A percentile compares a stretch with the other conserved stretches of the same genome.
phyloP scores from a whole-genome alignment of 2,797 vertebrate species.

The Limnodromus scolopaceus region DNA sequence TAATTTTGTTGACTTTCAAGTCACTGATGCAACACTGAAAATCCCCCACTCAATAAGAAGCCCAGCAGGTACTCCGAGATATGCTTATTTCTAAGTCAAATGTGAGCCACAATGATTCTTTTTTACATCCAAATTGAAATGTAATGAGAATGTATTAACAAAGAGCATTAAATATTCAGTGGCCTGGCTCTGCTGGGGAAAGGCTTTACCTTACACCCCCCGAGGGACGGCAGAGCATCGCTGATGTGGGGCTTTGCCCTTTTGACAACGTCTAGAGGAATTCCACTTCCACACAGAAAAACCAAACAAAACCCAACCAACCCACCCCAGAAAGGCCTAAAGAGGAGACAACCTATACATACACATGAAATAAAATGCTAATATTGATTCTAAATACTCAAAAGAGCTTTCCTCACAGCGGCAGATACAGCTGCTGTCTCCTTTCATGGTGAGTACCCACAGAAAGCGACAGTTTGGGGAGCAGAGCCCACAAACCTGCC shows the following conservation, averaged over 20 bases:
- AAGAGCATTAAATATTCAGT: background rate
- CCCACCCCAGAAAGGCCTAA: background rate
- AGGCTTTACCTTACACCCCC: background rate
- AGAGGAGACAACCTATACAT: background rate
- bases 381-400: background rate
- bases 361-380: background rate
- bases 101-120: background rate
- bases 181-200: background rate
- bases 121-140: constrained; percentile 5
- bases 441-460: rapidly evolving
- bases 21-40: background rate
- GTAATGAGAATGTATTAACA: background rate
- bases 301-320: background rate
- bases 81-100: background rate
- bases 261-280: background rate
- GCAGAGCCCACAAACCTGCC: background rate
- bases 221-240: background rate
- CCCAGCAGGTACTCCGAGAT: background rate
- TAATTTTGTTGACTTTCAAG: background rate
- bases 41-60: background rate
- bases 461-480: background rate
- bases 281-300: background rate
- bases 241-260: background rate
- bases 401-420: background rate
- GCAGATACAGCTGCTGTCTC: background rate